phyloP scores from a whole-genome alignment of 2,797 vertebrate genomes.

The Chrysocyon brachyurus region DNA sequence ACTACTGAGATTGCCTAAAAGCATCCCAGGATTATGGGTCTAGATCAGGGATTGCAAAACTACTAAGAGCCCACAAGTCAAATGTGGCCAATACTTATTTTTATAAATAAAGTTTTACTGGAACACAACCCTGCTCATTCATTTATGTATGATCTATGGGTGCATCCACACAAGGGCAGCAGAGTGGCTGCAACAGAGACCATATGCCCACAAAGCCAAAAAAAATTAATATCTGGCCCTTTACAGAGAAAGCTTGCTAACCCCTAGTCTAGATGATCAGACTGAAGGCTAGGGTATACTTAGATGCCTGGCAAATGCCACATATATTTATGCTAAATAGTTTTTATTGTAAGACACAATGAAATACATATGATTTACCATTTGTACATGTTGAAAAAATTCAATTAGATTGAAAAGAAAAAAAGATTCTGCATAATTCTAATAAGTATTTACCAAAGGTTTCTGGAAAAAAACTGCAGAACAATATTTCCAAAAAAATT shows the following conservation, averaged over 20 bases:
- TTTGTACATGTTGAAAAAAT: not conserved
- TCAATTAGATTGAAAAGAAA: slow-evolving; percentile 28
- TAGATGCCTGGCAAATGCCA: not conserved
- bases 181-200: not conserved
- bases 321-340: not conserved
- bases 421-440: not conserved
- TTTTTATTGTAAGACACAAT: not conserved
- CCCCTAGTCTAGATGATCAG: not conserved
- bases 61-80: not conserved
- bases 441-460: slow-evolving; percentile 24
- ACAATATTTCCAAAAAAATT: not conserved
- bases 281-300: not conserved
- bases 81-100: not conserved
- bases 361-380: slow-evolving; percentile 2
- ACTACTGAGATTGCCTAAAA: not conserved
- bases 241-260: not conserved
- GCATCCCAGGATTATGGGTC: not conserved
- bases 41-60: not conserved
- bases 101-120: not conserved
- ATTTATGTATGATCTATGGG: not conserved
- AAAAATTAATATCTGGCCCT: not conserved
- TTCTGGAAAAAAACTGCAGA: slow-evolving; percentile 43
- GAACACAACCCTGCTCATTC: not conserved
- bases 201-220: not conserved
- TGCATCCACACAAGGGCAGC: not conserved